phyloP scores from a whole-genome alignment of 2,113 vertebrate genomes.

The Brienomyrus longianalis region DNA sequence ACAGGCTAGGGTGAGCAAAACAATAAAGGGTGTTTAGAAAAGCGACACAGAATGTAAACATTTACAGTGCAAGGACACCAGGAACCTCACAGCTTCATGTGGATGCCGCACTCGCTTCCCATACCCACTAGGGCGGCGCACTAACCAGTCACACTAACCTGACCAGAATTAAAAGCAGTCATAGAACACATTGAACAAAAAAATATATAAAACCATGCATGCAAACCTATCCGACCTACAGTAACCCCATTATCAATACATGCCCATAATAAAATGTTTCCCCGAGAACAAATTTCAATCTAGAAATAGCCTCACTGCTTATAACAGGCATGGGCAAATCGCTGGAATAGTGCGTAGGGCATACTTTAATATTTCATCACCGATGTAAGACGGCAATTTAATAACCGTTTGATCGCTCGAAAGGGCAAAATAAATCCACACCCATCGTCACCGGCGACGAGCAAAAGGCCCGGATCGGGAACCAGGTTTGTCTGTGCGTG shows the following conservation, averaged over 20 bases:
- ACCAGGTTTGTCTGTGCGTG: background rate
- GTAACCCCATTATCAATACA: background rate
- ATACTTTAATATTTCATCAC: background rate
- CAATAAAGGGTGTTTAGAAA: background rate
- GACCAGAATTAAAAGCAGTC: background rate
- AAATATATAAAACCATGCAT: background rate
- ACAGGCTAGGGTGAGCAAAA: background rate
- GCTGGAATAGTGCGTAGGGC: background rate
- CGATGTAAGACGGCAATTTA: background rate
- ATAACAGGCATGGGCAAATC: background rate
- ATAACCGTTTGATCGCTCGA: background rate
- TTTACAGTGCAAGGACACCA: background rate
- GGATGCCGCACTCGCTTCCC: background rate
- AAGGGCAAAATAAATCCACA: background rate
- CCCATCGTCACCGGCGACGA: background rate
- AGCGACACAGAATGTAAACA: background rate
- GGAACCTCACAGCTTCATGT: background rate
- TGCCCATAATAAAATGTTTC: background rate
- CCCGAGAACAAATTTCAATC: background rate
- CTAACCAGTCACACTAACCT: background rate
- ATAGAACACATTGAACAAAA: background rate
- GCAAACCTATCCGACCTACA: background rate
- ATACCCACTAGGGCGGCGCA: background rate
- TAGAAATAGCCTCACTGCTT: background rate
- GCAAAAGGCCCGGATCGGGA: background rate